phyloP scores from a whole-genome alignment of 2,113 vertebrate species.

The Equus przewalskii region DNA sequence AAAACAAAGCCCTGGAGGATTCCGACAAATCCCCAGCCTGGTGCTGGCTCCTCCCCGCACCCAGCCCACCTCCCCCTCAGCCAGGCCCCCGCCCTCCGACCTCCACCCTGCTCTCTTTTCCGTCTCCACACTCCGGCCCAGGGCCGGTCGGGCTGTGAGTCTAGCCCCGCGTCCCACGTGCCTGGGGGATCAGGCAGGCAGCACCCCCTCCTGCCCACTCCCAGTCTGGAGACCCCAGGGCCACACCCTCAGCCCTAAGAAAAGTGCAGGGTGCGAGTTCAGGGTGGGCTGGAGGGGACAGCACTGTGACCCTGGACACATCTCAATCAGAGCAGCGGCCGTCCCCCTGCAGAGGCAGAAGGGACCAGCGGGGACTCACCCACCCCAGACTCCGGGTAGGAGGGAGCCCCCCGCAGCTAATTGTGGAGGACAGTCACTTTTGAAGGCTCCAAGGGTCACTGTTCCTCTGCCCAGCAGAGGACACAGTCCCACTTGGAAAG shows the following conservation, averaged over 20 bases:
- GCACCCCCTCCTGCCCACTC: not conserved
- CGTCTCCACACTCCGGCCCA: not conserved
- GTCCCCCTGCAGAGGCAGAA: not conserved
- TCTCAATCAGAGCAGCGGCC: not conserved
- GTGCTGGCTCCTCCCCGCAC: not conserved
- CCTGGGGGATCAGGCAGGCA: not conserved
- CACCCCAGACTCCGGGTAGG: not conserved
- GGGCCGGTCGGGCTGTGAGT: not conserved
- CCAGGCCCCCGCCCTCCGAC: not conserved
- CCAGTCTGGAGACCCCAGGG: not conserved
- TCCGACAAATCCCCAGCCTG: not conserved
- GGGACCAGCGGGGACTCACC: not conserved
- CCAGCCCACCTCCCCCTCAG: not conserved
- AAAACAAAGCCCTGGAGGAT: conserved; percentile 36
- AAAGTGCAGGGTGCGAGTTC: not conserved
- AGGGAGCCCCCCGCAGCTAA: not conserved
- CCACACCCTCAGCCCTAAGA: not conserved
- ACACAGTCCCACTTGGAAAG: not conserved
- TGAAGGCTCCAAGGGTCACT: not conserved
- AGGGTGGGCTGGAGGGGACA: not conserved
- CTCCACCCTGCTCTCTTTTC: not conserved
- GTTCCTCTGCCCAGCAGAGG: not conserved
- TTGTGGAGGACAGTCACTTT: not conserved
- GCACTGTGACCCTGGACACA: not conserved
- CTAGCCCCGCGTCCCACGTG: not conserved